Evolutionary conservation across 2,888 invertebrate species (phyloP).

Genomic region (Apoderus coryli): DNA sequence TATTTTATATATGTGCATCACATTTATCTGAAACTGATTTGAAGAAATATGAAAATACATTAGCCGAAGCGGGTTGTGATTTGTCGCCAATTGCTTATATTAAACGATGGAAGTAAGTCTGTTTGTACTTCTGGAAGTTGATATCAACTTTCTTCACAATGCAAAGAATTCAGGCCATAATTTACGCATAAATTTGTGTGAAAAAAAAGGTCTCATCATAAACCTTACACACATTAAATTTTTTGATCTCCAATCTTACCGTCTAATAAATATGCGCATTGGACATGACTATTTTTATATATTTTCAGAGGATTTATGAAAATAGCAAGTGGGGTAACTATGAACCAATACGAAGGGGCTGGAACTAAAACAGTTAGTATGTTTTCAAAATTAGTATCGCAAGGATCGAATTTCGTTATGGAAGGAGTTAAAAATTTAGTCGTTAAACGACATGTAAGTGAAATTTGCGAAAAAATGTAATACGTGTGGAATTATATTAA

Average conservation of each 20-base stretch:
- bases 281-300: too few relatives aligned
- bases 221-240: constrained; percentile 2
- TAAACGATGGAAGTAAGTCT: constrained; percentile 75
- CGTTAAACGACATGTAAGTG: constrained; percentile 87
- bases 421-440: constrained; percentile 99
- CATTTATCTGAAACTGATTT: constrained; percentile 70
- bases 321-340: constrained; percentile 46
- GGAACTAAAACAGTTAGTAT: constrained; percentile 94
- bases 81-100: constrained; percentile 75
- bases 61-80: constrained; percentile 73
- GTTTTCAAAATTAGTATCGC: constrained; percentile 95
- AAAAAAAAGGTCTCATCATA: too few relatives aligned
- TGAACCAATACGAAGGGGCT: constrained; percentile 74
- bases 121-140: background rate
- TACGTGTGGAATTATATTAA: constrained; percentile 2
- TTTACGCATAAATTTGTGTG: too few relatives aligned
- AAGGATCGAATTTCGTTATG: constrained; percentile 98
- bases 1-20: constrained; percentile 76
- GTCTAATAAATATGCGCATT: too few relatives aligned
- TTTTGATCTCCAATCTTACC: constrained; percentile 3
- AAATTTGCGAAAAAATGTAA: background rate
- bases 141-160: too few relatives aligned
- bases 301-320: constrained; percentile 57
- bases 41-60: constrained; percentile 66
- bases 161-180: too few relatives aligned